Base-by-base conservation (phyloP, 2,888 invertebrate species). In the Andrena dorsata region DNA sequence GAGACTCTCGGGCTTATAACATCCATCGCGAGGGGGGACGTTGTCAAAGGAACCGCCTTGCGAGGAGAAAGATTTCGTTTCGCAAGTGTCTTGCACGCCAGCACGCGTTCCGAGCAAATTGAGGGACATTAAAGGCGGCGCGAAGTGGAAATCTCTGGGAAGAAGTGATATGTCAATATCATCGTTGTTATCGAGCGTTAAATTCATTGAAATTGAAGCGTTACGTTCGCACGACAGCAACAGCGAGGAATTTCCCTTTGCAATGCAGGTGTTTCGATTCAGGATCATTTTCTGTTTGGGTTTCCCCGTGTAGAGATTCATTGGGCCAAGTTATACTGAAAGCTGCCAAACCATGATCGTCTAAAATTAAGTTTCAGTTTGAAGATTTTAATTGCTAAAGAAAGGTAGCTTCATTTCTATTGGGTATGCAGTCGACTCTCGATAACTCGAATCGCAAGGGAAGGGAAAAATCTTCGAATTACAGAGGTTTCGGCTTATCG, bases 251-350 rank as follows among this genome's bases (percentile, higher is more conserved):
- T 41, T 16, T 41, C 16, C 1, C 4, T 41, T 41, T 16, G 4
- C 41, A 5, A 41, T 16, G 41, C 41, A 30, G 8, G 41, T 20
- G 30, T 53, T 23, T 32, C 10, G 32, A 26, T 56, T 56, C 10
- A 13, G 23, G 10, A 26, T 2, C 47, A 53, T 72, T 74, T 63
- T 63, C 10, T 53, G 41, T 63, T 72, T 72, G 41, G 41, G 10
- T 13, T 13, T 13, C 63, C 53, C 56, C 32, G 23, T 8, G 4
- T 13, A n/a, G 5, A 41, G 56, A 76, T 71, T 13, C 23, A 13
- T 41, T 41, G 4, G 41, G 13, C 1, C 13, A 13, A 41, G 13
- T 13, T 13, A 13, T 41, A 1, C 13, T 41, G 41, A 41, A 13
- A 41, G 13, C 13, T 41, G 10, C 41, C 0, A 41, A 41, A 41